Evolutionary conservation across 2,888 invertebrate genomes (phyloP), one percentile per base, ranked within the genome.

Genomic region (Limnephilus rhombicus): DNA sequence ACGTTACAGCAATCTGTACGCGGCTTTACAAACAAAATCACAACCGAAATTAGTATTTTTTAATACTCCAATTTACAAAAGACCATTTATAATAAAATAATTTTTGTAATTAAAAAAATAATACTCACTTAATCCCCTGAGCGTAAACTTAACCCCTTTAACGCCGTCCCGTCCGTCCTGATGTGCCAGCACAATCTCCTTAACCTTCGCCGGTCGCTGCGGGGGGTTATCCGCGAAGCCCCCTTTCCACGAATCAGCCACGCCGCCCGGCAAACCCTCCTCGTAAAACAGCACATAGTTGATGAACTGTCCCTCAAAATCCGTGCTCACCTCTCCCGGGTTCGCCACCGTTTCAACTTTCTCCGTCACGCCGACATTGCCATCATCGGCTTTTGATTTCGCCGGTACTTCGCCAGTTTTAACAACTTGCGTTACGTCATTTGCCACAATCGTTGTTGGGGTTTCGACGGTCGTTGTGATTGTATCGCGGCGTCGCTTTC

Each of bases 211-310:
- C 95, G 95, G 90, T 49, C 82, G 31, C 37, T 82, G 85, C 95
- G 93, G 93, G 95, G 96, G 82, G 95, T 96, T 12, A 95, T 95
- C 0, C 94, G 94, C 0, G 95, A 95, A 5, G 94, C 95, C 92
- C 95, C 95, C 0, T 95, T 95, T 2, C 95, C 95, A 9, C 94
- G 93, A 0, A 95, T 94, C 5, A 94, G 94, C 11, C 94, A 94
- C 1, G 94, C 94, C 1, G 94, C 95, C 95, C 0, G 95, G 94
- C 1, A 95, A 94, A 0, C 96, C 96, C 93, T 96, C 95, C 82
- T 96, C 96, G 85, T 96, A 96, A 93, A 96, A 96, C 53, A 96
- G 93, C 0, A 96, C 96, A 91, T 96, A 96, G 0, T 95, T 96
- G 2, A 96, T 95, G 90, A 95, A 95, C 0, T 94, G 83, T 95